phyloP scores from a whole-genome alignment of 2,113 vertebrate genomes.

The Petromus typicus region DNA sequence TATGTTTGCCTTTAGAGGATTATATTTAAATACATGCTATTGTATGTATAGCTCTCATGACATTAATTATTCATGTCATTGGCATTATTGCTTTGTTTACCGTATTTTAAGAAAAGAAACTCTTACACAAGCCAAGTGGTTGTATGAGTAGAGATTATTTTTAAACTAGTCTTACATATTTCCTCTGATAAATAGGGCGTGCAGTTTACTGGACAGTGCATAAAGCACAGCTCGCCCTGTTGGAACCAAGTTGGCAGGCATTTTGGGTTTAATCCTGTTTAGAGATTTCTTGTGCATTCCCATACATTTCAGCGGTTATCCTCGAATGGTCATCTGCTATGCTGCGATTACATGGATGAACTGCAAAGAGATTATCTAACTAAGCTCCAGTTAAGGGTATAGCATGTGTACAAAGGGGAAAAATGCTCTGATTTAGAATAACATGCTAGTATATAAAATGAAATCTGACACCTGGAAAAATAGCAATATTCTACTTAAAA shows the following conservation, averaged over 20 bases:
- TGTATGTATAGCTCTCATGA: not conserved
- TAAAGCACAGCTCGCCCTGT: conserved; percentile 27
- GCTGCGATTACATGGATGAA: conserved; percentile 80
- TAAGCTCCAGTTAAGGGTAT: conserved; percentile 76
- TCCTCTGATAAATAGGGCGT: conserved; percentile 69
- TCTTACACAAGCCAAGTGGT: conserved; percentile 41
- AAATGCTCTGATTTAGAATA: conserved; percentile 75
- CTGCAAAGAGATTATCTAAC: conserved; percentile 64
- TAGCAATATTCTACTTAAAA: conserved; percentile 54
- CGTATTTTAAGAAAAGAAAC: conserved; percentile 63
- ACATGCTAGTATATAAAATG: conserved; percentile 58
- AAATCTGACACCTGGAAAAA: conserved; percentile 71
- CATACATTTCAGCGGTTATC: conserved; percentile 73
- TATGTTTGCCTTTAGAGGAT: conserved; percentile 54
- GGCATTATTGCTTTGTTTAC: conserved; percentile 48
- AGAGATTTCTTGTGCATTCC: conserved; percentile 64
- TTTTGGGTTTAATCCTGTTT: conserved; percentile 76
- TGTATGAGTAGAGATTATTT: not conserved
- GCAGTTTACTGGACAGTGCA: conserved; percentile 45
- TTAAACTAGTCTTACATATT: conserved; percentile 33
- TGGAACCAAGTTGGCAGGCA: conserved; percentile 52
- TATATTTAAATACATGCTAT: conserved; percentile 52
- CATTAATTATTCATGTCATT: conserved; percentile 66
- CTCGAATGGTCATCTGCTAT: conserved; percentile 80
- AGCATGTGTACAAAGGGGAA: conserved; percentile 52